Evolutionary conservation across 2,888 invertebrate species (phyloP).

Genomic region (Archips xylosteana): DNA sequence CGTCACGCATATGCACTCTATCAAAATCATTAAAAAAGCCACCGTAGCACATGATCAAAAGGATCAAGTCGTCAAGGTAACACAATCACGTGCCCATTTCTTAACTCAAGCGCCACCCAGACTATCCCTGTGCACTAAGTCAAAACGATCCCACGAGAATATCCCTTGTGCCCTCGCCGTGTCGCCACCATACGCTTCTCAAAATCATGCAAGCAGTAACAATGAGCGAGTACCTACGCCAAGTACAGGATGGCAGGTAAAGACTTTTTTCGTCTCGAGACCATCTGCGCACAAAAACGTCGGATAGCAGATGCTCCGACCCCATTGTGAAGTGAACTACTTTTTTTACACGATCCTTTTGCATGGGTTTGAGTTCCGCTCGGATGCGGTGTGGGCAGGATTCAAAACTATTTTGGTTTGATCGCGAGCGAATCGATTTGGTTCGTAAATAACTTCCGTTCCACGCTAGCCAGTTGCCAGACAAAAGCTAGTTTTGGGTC

Average conservation of each 20-base stretch:
- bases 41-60: too few species aligned
- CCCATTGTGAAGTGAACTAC: constrained; percentile 58
- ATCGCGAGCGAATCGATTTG: constrained; percentile 39
- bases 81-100: too few species aligned
- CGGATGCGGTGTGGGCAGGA: constrained; percentile 7
- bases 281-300: constrained; percentile 71
- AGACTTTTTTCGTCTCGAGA: constrained; percentile 65
- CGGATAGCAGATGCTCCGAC: constrained; percentile 75
- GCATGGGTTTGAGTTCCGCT: neutral
- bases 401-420: constrained; percentile 20
- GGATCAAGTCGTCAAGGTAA: too few species aligned
- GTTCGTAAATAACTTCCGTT: constrained; percentile 38
- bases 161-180: constrained; percentile 6
- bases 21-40: too few species aligned
- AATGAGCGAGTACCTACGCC: constrained; percentile 46
- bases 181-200: constrained; percentile 58
- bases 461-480: constrained; percentile 16
- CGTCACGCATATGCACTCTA: too few species aligned
- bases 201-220: constrained; percentile 59
- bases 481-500: constrained; percentile 1
- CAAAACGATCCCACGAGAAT: constrained; percentile 7
- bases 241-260: constrained; percentile 64
- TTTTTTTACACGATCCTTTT: constrained; percentile 30
- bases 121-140: too few species aligned
- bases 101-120: too few species aligned